Conservation (phyloP, 35 echinoderm and acorn worm species). For the Diadema setosum region DNA sequence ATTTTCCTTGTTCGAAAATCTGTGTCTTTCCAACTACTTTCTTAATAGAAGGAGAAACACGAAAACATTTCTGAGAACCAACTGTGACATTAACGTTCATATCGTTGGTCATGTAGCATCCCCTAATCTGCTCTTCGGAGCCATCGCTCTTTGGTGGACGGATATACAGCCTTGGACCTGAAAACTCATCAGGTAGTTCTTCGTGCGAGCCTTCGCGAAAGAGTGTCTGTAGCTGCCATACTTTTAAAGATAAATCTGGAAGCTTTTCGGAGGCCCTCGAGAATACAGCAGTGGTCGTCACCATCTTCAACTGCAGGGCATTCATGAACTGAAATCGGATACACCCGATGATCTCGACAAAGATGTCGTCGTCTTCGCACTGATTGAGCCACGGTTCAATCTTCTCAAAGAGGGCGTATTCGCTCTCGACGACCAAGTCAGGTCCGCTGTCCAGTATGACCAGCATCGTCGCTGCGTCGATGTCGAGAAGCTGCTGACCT, state of each 20-base stretch:
- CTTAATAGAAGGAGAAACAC: no score
- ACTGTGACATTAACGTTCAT: no score
- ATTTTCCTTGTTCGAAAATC: no score
- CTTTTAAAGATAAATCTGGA: neutral
- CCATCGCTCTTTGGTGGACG: no score
- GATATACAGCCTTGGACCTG: neutral
- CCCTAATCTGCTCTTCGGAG: no score
- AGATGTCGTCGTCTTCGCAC: neutral
- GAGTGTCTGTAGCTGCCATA: neutral
- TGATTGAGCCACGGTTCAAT: slow-evolving; percentile 16
- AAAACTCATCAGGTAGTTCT: neutral
- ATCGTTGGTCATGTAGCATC: no score
- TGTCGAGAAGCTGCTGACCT: slow-evolving; percentile 8
- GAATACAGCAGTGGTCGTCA: neutral
- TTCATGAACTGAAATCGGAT: slow-evolving; percentile 59
- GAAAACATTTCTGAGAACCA: no score
- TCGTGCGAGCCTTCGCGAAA: neutral
- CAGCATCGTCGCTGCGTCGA: slow-evolving; percentile 7
- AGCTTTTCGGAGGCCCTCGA: neutral
- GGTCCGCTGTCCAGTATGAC: slow-evolving; percentile 20
- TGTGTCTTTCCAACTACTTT: no score
- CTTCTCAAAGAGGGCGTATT: slow-evolving; percentile 27
- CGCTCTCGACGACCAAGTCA: slow-evolving; percentile 51
- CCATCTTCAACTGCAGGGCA: slow-evolving; percentile 12
- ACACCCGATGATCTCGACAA: neutral